A percentile compares a stretch with the other conserved stretches of the same genome.
These are phyloP conservation scores for Drosophila ohnishii DNA, from an alignment of 1,140 invertebrate genomes.

Conservation along the genomic window DNA sequence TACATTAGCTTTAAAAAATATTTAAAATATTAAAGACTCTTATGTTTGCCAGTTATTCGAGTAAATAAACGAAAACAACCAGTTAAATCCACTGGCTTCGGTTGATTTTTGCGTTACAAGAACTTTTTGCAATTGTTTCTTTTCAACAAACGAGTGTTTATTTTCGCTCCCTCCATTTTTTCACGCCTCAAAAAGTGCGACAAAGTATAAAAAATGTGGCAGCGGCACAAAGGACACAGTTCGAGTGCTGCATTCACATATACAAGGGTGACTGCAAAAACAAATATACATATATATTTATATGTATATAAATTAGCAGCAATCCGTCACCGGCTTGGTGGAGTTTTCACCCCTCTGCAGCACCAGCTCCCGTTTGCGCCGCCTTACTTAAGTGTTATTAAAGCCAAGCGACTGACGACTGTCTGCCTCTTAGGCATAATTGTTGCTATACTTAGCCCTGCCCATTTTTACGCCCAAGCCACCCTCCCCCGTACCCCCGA, in stretches of 20 bases:
- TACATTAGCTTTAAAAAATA: not conserved
- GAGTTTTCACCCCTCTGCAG: conserved; percentile 28
- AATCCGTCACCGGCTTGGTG: conserved; percentile 62
- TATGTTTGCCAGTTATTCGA: not conserved
- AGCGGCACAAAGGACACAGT: conserved; percentile 32
- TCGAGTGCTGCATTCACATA: conserved; percentile 32
- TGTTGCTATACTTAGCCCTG: conserved; percentile 73
- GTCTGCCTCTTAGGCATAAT: conserved; percentile 72
- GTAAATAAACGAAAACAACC: conserved; percentile 5
- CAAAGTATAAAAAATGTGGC: conserved; percentile 61
- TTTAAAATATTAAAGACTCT: not conserved
- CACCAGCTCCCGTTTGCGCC: not conserved
- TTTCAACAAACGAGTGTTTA: conserved; percentile 29
- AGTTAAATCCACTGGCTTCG: not conserved
- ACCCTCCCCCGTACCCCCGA: too few species aligned
- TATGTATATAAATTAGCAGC: conserved; percentile 63
- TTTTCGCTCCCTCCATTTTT: conserved; percentile 51
- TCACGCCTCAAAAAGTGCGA: conserved; percentile 59
- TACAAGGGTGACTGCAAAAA: conserved; percentile 10
- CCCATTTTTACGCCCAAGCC: conserved; percentile 13
- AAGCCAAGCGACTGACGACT: conserved; percentile 56
- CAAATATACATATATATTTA: conserved; percentile 1
- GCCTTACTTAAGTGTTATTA: conserved; percentile 61
- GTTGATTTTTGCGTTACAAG: conserved; percentile 7
- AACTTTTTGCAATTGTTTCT: conserved; percentile 36